Evolutionary conservation across 2,797 vertebrate species (phyloP).

Genomic region (Notoglanidium macrostoma): DNA sequence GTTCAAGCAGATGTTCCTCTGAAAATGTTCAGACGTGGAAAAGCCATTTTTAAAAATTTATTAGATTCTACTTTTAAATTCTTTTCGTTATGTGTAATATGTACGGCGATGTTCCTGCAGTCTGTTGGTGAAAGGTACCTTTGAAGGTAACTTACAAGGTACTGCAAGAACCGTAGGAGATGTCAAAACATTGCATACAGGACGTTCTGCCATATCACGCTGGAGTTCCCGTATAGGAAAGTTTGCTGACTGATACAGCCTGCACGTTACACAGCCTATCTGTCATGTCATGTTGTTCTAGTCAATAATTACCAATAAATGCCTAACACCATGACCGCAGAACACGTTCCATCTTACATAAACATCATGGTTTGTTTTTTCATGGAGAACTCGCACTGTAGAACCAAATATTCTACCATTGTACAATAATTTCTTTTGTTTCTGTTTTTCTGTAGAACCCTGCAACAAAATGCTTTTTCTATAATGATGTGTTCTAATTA

Average conservation of each 20-base stretch:
- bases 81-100: not conserved
- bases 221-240: not conserved
- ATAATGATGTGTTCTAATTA: not conserved
- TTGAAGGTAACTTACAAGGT: not conserved
- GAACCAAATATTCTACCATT: not conserved
- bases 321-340: not conserved
- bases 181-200: not conserved
- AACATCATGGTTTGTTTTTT: not conserved
- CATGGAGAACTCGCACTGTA: not conserved
- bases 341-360: not conserved
- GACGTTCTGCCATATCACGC: not conserved
- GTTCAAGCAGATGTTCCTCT: not conserved
- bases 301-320: not conserved
- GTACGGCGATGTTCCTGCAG: not conserved
- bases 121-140: not conserved
- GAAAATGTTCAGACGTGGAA: not conserved
- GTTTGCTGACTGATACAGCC: not conserved
- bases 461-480: not conserved
- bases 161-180: not conserved
- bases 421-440: not conserved
- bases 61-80: not conserved
- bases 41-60: not conserved
- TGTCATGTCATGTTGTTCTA: not conserved
- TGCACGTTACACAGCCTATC: not conserved
- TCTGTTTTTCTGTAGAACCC: not conserved